Conservation (phyloP, 1,140 invertebrate species). For the Lamellibrachia luymesi region DNA sequence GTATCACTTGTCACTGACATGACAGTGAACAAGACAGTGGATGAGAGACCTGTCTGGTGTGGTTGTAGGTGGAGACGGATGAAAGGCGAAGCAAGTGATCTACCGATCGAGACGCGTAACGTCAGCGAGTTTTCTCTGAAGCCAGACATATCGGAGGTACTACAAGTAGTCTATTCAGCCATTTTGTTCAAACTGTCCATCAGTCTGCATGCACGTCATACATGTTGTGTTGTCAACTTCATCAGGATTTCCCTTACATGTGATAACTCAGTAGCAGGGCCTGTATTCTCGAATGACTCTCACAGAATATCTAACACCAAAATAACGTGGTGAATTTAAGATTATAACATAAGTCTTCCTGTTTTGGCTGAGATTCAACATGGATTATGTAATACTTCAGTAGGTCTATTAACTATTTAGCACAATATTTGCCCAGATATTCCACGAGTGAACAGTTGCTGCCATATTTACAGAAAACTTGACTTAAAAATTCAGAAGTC, state of each 20-base stretch:
- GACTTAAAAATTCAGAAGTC: too few relatives aligned
- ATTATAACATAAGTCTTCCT: too few relatives aligned
- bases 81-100: background rate
- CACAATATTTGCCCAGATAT: too few relatives aligned
- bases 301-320: too few relatives aligned
- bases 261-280: background rate
- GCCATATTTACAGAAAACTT: too few relatives aligned
- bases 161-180: background rate
- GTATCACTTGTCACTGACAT: background rate
- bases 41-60: background rate
- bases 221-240: background rate
- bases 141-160: conserved; percentile 8
- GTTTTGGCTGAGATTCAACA: too few relatives aligned
- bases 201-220: background rate
- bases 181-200: background rate
- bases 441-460: too few relatives aligned
- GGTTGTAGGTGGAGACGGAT: background rate
- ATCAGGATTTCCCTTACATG: background rate
- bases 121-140: background rate
- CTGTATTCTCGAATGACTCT: too few relatives aligned
- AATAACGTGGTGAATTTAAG: too few relatives aligned
- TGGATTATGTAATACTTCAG: too few relatives aligned
- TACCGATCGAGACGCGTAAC: background rate
- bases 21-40: background rate
- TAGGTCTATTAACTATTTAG: too few relatives aligned